Conservation (phyloP, 1,140 invertebrate genomes). For the Brachionus asplanchnoidis region DNA sequence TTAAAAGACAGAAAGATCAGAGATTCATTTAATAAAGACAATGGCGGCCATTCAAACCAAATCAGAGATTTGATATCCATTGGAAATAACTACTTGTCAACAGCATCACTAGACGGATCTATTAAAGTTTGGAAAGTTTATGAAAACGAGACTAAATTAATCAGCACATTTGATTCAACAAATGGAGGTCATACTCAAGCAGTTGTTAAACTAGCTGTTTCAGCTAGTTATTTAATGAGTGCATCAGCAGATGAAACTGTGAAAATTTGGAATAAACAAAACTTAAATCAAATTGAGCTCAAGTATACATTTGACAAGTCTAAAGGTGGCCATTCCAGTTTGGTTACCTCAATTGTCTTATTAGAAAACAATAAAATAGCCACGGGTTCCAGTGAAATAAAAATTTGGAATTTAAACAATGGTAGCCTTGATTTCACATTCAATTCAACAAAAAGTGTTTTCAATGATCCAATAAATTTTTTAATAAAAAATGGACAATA, state of each 20-base stretch:
- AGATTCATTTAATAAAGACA: constrained; percentile 89
- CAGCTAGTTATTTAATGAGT: constrained; percentile 87
- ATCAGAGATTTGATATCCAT: constrained; percentile 86
- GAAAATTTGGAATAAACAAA: constrained; percentile 63
- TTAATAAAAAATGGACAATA: background rate
- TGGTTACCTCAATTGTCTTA: background rate
- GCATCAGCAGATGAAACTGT: constrained; percentile 95
- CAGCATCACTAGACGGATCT: constrained; percentile 97
- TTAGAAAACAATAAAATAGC: background rate
- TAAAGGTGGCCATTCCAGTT: background rate
- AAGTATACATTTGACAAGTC: constrained; percentile 1
- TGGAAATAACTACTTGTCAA: constrained; percentile 83
- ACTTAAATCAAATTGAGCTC: background rate
- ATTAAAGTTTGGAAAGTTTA: constrained; percentile 89
- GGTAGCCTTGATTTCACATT: background rate
- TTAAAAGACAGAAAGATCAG: constrained; percentile 78
- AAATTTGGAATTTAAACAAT: constrained; percentile 8
- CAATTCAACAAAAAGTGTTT: background rate
- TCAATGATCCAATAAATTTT: background rate
- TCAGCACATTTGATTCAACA: constrained; percentile 3
- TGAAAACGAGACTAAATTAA: constrained; percentile 70
- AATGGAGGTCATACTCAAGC: constrained; percentile 32
- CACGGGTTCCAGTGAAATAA: background rate
- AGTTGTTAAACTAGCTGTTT: constrained; percentile 58
- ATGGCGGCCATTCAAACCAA: constrained; percentile 86